Conservation (phyloP, 2,888 invertebrate species). For the Spisula subtruncata region DNA sequence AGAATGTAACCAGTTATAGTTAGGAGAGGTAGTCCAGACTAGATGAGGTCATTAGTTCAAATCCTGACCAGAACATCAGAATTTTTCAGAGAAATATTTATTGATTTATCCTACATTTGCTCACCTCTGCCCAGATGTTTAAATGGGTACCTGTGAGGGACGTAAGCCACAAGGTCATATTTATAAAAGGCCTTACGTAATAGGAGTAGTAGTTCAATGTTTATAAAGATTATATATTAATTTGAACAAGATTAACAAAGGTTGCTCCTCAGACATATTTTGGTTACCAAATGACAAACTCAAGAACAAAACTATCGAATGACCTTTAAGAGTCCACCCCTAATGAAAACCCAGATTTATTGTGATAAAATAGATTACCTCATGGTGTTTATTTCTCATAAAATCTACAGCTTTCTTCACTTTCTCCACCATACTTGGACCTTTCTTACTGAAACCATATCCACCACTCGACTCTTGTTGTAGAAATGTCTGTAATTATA, state of each 20-base stretch:
- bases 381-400: slow-evolving; percentile 97
- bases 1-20: not conserved
- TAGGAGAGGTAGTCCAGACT: not conserved
- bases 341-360: not conserved
- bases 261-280: too few relatives aligned
- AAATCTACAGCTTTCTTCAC: slow-evolving; percentile 98
- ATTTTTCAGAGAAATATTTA: not conserved
- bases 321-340: too few relatives aligned
- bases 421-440: slow-evolving; percentile 89
- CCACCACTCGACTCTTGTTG: slow-evolving; percentile 78
- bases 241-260: too few relatives aligned
- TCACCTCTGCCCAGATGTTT: too few relatives aligned
- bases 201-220: too few relatives aligned
- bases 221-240: too few relatives aligned
- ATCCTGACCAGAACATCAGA: not conserved
- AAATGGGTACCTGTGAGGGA: too few relatives aligned
- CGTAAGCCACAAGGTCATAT: too few relatives aligned
- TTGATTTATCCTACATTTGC: too few relatives aligned
- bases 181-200: too few relatives aligned
- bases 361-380: slow-evolving; percentile 88
- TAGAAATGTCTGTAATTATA: slow-evolving; percentile 69
- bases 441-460: slow-evolving; percentile 73
- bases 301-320: too few relatives aligned
- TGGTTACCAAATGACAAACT: too few relatives aligned
- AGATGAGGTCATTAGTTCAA: not conserved